Base-by-base conservation (phyloP, 2,113 vertebrate genomes). In the Loxodonta africana region DNA sequence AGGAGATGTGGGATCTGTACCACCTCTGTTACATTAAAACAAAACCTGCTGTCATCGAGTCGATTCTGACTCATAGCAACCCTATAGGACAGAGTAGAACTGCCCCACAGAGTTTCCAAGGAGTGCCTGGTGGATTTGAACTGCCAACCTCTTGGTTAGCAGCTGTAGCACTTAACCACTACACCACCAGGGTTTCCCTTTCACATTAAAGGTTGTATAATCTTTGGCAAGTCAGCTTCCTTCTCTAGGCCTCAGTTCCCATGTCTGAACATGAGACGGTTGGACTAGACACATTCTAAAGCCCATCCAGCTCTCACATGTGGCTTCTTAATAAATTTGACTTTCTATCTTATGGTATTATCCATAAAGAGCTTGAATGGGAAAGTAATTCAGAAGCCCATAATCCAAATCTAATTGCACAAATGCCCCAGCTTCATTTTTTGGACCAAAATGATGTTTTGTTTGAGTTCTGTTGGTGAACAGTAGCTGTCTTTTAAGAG, bases 371-470 rank as follows among this genome's bases (percentile, higher is more conserved):
- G 15, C 44, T 37, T 25, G 26, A 91, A 25, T 60, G 12, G 85
- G 93, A 96, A 95, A 96, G 87, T 88, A 97, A 85, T 94, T 92
- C 46, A 11, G 94, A 97, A 97, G 91, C 0, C 37, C 69, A 15
- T 77, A 90, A 51, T 93, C 90, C 63, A 97, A 93, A 71, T 48
- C n/a, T 26, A 44, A 28, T 28, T 85, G 20, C 28, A 74, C 91
- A 94, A 65, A 80, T 65, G 48, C 10, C 30, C 95, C 2, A 65
- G 33, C 21, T 60, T 83, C 21, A 41, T 85, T 5, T 88, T 95
- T 69, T 96, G 18, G 41, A 91, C 4, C 81, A 48, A 84, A 82
- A 21, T 11, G 21, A 89, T 69, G 8, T 77, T 95, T 95, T 94
- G 33, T 87, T 10, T 95, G 28, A 23, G 51, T 93, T 96, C 53